Percentiles rank a stretch among this genome's conserved stretches.
These are phyloP conservation scores for Diachasmimorpha longicaudata DNA, from an alignment of 1,140 invertebrate genomes.

Conservation along the genomic window DNA sequence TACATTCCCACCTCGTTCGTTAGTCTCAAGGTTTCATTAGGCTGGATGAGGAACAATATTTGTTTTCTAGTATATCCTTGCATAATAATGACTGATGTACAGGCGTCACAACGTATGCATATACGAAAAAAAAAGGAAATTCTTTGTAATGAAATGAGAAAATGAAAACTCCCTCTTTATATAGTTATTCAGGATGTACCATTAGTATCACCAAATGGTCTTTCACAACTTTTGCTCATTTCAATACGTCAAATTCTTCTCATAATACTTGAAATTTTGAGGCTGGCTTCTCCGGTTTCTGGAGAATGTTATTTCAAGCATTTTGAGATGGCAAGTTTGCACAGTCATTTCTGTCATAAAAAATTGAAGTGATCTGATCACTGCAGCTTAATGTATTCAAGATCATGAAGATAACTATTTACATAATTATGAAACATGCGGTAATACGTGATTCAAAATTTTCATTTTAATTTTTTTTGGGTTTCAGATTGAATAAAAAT, in stretches of 20 bases:
- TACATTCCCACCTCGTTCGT: neutral
- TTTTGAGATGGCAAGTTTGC: neutral
- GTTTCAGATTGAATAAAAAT: too few relatives aligned
- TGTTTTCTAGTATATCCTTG: slow-evolving; percentile 15
- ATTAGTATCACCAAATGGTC: neutral
- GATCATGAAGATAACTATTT: too few relatives aligned
- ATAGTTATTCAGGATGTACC: neutral
- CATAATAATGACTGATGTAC: neutral
- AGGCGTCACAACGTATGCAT: neutral
- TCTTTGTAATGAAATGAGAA: neutral
- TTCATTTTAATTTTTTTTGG: too few relatives aligned
- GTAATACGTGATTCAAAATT: too few relatives aligned
- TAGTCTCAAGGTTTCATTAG: neutral
- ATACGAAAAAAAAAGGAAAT: neutral
- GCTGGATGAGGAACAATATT: slow-evolving; percentile 38
- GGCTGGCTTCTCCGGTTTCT: slow-evolving; percentile 17
- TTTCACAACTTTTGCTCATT: neutral
- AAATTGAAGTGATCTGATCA: neutral
- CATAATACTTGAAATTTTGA: slow-evolving; percentile 13
- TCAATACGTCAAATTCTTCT: neutral
- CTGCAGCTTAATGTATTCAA: too few relatives aligned
- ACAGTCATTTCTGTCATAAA: neutral
- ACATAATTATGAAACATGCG: too few relatives aligned
- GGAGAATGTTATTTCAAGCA: neutral
- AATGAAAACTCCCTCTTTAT: neutral